Evolutionary conservation across 1,140 invertebrate genomes (phyloP).

Genomic region (Drusus annulatus): DNA sequence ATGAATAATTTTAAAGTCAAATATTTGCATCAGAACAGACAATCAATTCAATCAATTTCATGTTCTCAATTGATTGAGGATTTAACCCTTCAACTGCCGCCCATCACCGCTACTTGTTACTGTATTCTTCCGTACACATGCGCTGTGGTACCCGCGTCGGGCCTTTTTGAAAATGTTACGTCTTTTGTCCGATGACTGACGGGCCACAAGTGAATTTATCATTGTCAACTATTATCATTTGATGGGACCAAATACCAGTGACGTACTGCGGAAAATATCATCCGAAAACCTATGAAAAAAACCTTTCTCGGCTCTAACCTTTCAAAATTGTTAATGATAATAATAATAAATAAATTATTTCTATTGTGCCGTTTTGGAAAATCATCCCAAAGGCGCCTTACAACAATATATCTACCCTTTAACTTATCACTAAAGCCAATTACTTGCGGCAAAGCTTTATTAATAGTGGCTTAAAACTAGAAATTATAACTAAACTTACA

Average conservation of each 20-base stretch:
- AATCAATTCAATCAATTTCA: not conserved
- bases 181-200: constrained; percentile 47
- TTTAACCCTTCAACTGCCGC: constrained; percentile 13
- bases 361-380: too few species aligned
- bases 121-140: not conserved
- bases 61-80: not conserved
- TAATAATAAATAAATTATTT: too few species aligned
- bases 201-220: constrained; percentile 47
- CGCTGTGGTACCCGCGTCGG: constrained; percentile 22
- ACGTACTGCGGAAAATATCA: too few species aligned
- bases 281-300: too few species aligned
- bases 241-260: constrained; percentile 9
- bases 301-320: too few species aligned
- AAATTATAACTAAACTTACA: too few species aligned
- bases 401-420: too few species aligned
- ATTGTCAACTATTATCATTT: constrained; percentile 46
- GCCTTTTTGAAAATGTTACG: constrained; percentile 36
- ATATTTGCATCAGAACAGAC: constrained; percentile 10
- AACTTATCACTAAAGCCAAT: too few species aligned
- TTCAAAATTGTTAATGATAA: too few species aligned
- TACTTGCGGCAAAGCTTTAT: too few species aligned
- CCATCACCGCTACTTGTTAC: constrained; percentile 23
- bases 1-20: not conserved
- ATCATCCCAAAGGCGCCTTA: too few species aligned
- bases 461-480: too few species aligned